These are phyloP conservation scores for Allobates femoralis DNA, from an alignment of 2,797 vertebrate genomes.

Conservation along the genomic window DNA sequence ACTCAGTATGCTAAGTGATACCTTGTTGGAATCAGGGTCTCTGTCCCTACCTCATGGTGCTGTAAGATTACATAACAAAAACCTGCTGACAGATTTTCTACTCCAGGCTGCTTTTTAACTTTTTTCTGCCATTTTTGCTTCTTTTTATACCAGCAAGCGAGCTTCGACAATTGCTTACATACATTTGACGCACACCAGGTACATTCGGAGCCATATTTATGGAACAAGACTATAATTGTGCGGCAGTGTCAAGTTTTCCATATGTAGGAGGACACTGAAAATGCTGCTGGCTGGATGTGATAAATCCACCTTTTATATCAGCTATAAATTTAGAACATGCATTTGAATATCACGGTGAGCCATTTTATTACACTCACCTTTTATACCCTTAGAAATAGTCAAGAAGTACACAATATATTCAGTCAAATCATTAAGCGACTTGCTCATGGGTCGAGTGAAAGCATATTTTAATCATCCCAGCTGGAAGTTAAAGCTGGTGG, in stretches of 20 bases:
- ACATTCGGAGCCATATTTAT: not conserved
- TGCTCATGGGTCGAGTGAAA: not conserved
- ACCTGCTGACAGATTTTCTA: too few species aligned
- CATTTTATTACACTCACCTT: not conserved
- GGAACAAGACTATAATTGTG: not conserved
- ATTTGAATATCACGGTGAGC: not conserved
- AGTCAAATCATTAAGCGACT: not conserved
- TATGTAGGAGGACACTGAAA: not conserved
- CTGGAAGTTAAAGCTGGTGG: not conserved
- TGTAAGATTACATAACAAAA: too few species aligned
- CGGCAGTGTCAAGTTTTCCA: not conserved
- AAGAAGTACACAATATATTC: not conserved
- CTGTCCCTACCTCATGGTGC: too few species aligned
- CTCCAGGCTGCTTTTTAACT: too few species aligned
- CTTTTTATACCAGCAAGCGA: too few species aligned
- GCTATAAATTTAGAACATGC: not conserved
- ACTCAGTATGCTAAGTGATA: too few species aligned
- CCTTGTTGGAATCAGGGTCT: too few species aligned
- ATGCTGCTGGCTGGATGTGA: not conserved
- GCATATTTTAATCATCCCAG: constrained; percentile 12
- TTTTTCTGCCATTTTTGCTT: too few species aligned
- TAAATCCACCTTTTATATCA: not conserved
- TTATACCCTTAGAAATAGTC: not conserved
- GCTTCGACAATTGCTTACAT: not conserved
- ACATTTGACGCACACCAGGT: not conserved